Conservation (phyloP, 2,113 vertebrate genomes). For the Tylochromis polylepis region DNA sequence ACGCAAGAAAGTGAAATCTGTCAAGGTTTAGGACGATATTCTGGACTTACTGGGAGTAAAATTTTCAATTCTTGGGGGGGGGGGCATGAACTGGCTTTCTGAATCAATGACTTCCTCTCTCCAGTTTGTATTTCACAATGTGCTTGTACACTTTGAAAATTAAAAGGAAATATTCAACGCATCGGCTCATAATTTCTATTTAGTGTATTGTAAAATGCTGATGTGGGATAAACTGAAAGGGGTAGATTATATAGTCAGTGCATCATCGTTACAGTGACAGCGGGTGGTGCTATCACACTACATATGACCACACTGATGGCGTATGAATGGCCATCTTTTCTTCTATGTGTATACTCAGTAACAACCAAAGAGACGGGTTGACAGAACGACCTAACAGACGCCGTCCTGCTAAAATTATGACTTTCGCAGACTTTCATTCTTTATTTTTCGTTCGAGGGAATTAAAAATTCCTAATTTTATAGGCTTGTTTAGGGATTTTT, state of each 20-base stretch:
- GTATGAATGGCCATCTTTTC: not conserved
- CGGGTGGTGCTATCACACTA: constrained; percentile 50
- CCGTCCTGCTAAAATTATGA: not conserved
- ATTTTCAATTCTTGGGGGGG: rapidly evolving
- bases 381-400: not conserved
- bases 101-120: not conserved
- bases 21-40: not conserved
- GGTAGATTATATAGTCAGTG: rapidly evolving
- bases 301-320: not conserved
- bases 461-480: rapidly evolving
- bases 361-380: not conserved
- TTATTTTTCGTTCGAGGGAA: not conserved
- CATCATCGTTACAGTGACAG: not conserved
- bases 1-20: rapidly evolving
- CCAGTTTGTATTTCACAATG: not conserved
- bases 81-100: not conserved
- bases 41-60: not conserved
- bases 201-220: not conserved
- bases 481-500: not conserved
- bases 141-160: not conserved
- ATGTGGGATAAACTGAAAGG: not conserved
- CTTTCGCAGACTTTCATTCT: not conserved
- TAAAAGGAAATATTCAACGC: not conserved
- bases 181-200: not conserved
- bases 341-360: not conserved